phyloP scores from a whole-genome alignment of 2,113 vertebrate genomes.

The Psettodes erumei region DNA sequence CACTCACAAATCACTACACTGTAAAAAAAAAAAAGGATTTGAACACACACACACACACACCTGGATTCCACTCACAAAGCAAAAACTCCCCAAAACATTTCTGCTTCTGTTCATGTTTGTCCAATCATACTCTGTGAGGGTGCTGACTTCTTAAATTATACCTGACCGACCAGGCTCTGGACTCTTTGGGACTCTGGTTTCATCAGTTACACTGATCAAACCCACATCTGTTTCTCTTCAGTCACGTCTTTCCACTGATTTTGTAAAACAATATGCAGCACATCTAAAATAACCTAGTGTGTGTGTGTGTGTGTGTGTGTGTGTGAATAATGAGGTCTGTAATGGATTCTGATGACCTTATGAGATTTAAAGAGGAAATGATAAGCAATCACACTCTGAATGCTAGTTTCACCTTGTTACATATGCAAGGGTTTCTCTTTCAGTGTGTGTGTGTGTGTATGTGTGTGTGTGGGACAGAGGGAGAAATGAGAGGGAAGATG shows the following conservation, averaged over 20 bases:
- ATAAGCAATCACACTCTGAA: constrained; percentile 14
- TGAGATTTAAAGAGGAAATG: constrained; percentile 22
- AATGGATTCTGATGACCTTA: constrained; percentile 48
- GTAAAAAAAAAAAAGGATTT: background rate
- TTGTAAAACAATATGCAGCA: background rate
- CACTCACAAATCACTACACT: background rate
- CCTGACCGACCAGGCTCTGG: no score
- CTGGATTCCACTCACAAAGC: no score
- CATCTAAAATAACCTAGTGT: background rate
- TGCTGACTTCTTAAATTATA: no score
- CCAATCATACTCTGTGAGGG: no score
- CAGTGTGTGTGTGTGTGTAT: no score
- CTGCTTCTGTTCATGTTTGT: background rate
- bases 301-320: constrained; percentile 27
- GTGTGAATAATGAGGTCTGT: constrained; percentile 43
- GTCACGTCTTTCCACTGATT: background rate
- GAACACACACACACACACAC: no score
- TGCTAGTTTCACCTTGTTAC: no score
- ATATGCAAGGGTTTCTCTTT: no score
- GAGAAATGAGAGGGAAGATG: background rate
- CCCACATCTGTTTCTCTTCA: background rate
- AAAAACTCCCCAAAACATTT: no score
- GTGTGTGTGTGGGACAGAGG: no score
- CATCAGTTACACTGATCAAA: background rate
- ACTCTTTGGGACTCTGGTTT: no score